A percentile compares a stretch with the other conserved stretches of the same genome.
These are phyloP conservation scores for Pitangus sulphuratus DNA, from an alignment of 2,797 vertebrate genomes.

Conservation along the genomic window DNA sequence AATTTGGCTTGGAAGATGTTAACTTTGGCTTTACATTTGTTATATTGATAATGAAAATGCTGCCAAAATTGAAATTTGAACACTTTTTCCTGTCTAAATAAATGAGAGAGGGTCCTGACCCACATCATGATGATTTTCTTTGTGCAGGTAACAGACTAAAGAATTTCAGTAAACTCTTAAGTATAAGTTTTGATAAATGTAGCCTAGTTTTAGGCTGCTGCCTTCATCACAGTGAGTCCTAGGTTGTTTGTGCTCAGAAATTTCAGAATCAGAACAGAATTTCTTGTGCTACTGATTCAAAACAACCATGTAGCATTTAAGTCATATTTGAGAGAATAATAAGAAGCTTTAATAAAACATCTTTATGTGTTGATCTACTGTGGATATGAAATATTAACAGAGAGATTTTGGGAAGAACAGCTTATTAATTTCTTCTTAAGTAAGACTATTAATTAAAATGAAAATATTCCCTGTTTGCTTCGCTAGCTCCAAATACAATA, in stretches of 20 bases:
- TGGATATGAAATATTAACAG: neutral
- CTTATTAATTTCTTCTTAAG: slow-evolving; percentile 13
- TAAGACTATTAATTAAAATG: slow-evolving; percentile 16
- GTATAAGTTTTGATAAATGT: neutral
- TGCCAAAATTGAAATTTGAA: neutral
- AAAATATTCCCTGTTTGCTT: slow-evolving; percentile 12
- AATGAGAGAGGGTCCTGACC: neutral
- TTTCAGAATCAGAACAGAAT: neutral
- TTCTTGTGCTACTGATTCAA: neutral
- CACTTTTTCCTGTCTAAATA: neutral
- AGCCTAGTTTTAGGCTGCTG: neutral
- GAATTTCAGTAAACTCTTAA: neutral
- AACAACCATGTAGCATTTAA: neutral
- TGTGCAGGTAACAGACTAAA: neutral
- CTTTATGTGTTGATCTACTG: neutral
- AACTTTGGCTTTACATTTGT: neutral
- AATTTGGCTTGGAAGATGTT: neutral
- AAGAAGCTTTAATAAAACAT: neutral
- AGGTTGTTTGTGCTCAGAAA: neutral
- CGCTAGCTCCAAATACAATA: neutral
- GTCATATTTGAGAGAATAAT: neutral
- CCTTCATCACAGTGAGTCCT: neutral
- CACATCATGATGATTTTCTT: neutral
- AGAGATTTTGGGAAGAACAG: neutral
- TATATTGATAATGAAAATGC: neutral